Base-by-base conservation (phyloP, 1,140 invertebrate genomes). In the Bombus superbus region DNA sequence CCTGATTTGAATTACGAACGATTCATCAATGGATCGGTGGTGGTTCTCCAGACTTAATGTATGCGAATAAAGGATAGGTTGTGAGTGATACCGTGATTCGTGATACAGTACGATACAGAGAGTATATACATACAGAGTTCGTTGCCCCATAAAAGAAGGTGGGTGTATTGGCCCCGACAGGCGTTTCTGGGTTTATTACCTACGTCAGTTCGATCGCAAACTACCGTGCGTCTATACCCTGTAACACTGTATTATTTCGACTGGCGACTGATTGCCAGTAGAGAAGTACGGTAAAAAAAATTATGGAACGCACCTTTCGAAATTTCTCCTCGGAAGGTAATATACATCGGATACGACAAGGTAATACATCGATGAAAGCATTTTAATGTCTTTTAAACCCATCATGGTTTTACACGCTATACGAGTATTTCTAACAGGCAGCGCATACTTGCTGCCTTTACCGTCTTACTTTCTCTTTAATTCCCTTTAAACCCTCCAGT, bases 81-180 rank as follows among this genome's bases (percentile, higher is more conserved):
- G 47, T 59, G 76, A 90, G 75, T 87, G 88, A 85, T 59, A 90
- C 71, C 3, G 40, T 40, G 25, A 40, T 62, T 69, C 38, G 40
- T 78, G 62, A 71, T 85, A 53, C 47, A 53, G 47, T 53, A 44
- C 80, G n/a, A n/a, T 72, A 71, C 86, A 83, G 59, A 88, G 83
- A 83, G 66, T 47, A 59, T 28, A 25, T 59, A 81, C 76, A 25
- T 59, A 81, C 76, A 88, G 93, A 94, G 93, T 94, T 94, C 93
- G 90, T 94, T 94, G 94, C 91, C 91, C 93, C 68, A 90, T 92
- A 84, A 92, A 93, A 93, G 92, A 93, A 94, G 92, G 93, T 89
- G 86, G 90, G 88, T 81, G 64, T 85, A 85, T 74, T 73, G 88
- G 85, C 85, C 89, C 74, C 89, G 77, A 82, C 90, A 85, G 88